Base-by-base conservation (phyloP, 1,140 invertebrate genomes). In the Hylyphantes graminicola region DNA sequence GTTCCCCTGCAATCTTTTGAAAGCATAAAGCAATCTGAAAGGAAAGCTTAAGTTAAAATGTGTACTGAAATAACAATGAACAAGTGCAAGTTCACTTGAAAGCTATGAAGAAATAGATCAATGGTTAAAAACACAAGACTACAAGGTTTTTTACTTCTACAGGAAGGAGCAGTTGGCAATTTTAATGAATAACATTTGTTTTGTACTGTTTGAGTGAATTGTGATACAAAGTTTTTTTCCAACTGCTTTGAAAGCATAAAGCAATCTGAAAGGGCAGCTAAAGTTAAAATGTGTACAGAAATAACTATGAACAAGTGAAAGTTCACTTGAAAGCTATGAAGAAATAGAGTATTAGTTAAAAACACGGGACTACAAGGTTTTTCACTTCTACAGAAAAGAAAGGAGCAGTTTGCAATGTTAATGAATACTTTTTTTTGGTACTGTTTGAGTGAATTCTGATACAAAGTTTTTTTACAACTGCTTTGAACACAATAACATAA, bases 1-100 rank as follows among this genome's bases (percentile, higher is more conserved):
- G 90, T 88, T 94, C 93, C 11, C 93, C 93, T 54, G 92, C 92
- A 57, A 94, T 89, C 87, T 91, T 92, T 88, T 93, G 92, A 88
- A 94, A 92, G 82, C 91, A 91, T n/a, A 92, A 86, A 12, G 89
- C 90, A 19, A 93, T 91, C 91, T 93, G 87, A 35, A 89, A 87
- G 57, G 77, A 61, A 81, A 65, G 17, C 57, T 59, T 6, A 59
- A n/a, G 12, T 13, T 7, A n/a, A 59, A 59, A 13, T 59, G n/a
- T 59, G 12, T 59, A 59, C 10, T 57, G 55, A 57, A 57, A 57
- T n/a, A 59, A 13, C 57, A 59, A 13, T 59, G 8, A 59, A 13
- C n/a, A 35, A 35, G 35, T 35, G 35, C 1, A 35, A 35, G 35
- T 35, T 35, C 35, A 35, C 35, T 35, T 35, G 35, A 35, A 35